Conservation (phyloP, 2,113 vertebrate species). For the Poeciliopsis occidentalis region DNA sequence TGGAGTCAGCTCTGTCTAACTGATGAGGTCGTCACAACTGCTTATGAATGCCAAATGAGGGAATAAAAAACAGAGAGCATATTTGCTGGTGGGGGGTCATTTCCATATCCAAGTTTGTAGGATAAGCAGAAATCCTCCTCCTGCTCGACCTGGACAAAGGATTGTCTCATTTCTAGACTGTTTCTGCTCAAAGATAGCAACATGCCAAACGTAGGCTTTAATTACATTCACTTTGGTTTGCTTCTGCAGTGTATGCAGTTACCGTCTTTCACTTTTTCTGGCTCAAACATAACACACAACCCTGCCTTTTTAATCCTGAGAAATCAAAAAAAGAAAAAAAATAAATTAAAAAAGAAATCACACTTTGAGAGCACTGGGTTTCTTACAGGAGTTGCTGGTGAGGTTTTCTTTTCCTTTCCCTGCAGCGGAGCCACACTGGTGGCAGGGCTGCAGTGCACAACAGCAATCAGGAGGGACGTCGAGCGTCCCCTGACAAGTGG, state of each 20-base stretch:
- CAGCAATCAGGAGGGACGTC: constrained; percentile 65
- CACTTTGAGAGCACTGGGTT: constrained; percentile 38
- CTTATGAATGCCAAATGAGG: constrained; percentile 72
- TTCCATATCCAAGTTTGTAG: constrained; percentile 60
- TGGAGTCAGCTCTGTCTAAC: constrained; percentile 72
- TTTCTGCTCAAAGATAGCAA: constrained; percentile 13
- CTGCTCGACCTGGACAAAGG: constrained; percentile 49
- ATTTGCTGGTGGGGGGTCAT: constrained; percentile 34
- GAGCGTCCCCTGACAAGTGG: constrained; percentile 56
- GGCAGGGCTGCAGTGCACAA: constrained; percentile 41
- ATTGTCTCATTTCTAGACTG: constrained; percentile 21
- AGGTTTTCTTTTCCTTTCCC: constrained; percentile 19
- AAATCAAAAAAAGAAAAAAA: constrained; percentile 25
- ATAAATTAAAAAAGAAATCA: not conserved
- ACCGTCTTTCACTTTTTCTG: constrained; percentile 8
- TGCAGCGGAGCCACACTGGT: constrained; percentile 16
- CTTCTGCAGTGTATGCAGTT: not conserved
- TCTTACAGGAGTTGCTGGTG: constrained; percentile 43
- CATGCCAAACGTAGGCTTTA: not conserved
- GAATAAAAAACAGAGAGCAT: constrained; percentile 28
- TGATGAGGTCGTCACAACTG: constrained; percentile 81
- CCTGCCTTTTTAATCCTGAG: constrained; percentile 11
- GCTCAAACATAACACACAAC: constrained; percentile 10
- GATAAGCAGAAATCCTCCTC: constrained; percentile 60
- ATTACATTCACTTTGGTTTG: constrained; percentile 17